Conservation (phyloP, 2,797 vertebrate species). For the Mus minutoides region DNA sequence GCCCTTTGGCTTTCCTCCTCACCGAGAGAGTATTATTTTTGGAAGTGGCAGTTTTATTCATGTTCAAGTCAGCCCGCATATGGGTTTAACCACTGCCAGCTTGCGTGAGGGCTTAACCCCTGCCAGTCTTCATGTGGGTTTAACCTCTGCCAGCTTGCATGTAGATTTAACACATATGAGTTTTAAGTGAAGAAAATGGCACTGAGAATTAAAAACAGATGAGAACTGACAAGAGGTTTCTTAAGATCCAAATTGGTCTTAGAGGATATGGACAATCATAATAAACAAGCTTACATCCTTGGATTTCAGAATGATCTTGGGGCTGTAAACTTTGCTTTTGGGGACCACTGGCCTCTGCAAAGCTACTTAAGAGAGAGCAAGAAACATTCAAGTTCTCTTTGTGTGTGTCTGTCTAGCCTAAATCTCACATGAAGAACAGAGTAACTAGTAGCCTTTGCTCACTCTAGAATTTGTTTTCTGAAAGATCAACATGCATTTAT, state of each 20-base stretch:
- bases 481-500: background rate
- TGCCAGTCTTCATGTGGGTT: background rate
- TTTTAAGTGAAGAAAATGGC: background rate
- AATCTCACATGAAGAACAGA: background rate
- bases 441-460: background rate
- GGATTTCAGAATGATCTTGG: background rate
- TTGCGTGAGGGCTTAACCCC: background rate
- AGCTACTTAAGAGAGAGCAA: background rate
- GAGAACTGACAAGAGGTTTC: background rate
- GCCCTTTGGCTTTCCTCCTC: constrained; percentile 64
- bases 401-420: background rate
- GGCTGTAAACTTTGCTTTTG: background rate
- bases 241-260: background rate
- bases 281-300: background rate
- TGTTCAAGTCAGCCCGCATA: background rate
- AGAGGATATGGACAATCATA: background rate
- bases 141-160: background rate
- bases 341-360: background rate
- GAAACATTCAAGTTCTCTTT: background rate
- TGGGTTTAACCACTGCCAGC: background rate
- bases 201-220: background rate
- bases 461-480: background rate
- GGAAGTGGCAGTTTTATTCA: background rate
- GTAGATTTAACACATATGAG: background rate
- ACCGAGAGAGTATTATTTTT: background rate